phyloP scores from a whole-genome alignment of 1,140 invertebrate genomes.

The Formica exsecta region DNA sequence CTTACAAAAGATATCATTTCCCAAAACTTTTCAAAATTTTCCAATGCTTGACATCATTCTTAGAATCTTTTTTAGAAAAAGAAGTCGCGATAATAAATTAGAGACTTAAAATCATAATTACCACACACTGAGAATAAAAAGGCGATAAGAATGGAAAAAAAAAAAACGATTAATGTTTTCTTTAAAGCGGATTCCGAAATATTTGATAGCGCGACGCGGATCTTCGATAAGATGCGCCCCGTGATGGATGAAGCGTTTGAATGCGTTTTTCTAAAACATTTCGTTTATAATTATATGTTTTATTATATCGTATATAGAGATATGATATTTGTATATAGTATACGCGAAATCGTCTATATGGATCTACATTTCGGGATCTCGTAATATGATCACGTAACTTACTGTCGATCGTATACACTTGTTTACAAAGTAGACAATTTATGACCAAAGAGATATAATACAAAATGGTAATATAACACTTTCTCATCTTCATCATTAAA shows the following conservation, averaged over 20 bases:
- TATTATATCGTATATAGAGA: background rate
- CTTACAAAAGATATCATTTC: background rate
- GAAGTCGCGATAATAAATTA: background rate
- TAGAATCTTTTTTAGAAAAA: background rate
- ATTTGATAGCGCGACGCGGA: slow-evolving; percentile 7
- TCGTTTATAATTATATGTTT: background rate
- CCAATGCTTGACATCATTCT: background rate
- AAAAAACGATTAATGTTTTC: background rate
- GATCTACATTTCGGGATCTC: background rate
- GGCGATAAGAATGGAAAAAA: background rate
- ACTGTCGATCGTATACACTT: background rate
- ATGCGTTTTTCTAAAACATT: background rate
- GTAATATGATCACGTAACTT: slow-evolving; percentile 10
- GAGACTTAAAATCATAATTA: background rate
- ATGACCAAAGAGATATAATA: background rate
- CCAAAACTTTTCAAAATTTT: background rate
- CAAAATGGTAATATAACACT: background rate
- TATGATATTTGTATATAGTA: background rate
- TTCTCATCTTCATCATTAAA: background rate
- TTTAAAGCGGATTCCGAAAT: slow-evolving; percentile 5
- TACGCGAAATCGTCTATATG: background rate
- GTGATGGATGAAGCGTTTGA: background rate
- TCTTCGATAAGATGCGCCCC: background rate
- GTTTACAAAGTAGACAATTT: slow-evolving; percentile 6
- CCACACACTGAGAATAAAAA: background rate